Evolutionary conservation across 2,113 vertebrate species (phyloP).

Genomic region (Alexandromys fortis): DNA sequence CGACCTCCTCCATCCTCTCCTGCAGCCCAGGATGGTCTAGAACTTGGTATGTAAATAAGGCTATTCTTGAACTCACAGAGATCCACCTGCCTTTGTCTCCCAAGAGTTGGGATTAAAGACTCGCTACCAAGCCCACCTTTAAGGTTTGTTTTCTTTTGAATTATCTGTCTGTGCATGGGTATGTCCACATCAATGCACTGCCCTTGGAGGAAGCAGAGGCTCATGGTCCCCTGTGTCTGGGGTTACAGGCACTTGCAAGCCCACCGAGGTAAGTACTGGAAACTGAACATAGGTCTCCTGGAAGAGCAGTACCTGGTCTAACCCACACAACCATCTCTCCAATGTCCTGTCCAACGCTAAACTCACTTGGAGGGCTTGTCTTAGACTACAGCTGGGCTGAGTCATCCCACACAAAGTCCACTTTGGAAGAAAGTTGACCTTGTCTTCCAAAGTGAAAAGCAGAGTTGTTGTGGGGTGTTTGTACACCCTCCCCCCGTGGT

Average conservation of each 20-base stretch:
- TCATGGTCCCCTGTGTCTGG: not conserved
- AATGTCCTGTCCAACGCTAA: not conserved
- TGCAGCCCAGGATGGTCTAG: not conserved
- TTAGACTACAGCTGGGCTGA: no score
- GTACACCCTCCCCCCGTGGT: not conserved
- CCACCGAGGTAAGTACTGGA: not conserved
- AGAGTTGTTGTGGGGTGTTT: not conserved
- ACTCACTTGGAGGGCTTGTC: not conserved
- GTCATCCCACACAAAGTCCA: not conserved
- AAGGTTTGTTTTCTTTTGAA: not conserved
- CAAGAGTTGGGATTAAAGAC: not conserved
- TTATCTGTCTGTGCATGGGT: not conserved
- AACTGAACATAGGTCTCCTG: not conserved
- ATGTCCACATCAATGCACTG: not conserved
- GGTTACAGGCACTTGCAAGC: not conserved
- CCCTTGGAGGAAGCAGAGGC: not conserved
- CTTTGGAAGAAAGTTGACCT: not conserved
- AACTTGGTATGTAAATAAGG: not conserved
- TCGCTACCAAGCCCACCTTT: not conserved
- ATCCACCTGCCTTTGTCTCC: not conserved
- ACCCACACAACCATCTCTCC: not conserved
- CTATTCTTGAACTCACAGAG: not conserved
- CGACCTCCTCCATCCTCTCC: rapidly evolving
- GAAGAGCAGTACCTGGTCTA: not conserved
- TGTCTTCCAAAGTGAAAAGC: not conserved